Conservation (phyloP, 2,888 invertebrate genomes). For the Mantis religiosa region DNA sequence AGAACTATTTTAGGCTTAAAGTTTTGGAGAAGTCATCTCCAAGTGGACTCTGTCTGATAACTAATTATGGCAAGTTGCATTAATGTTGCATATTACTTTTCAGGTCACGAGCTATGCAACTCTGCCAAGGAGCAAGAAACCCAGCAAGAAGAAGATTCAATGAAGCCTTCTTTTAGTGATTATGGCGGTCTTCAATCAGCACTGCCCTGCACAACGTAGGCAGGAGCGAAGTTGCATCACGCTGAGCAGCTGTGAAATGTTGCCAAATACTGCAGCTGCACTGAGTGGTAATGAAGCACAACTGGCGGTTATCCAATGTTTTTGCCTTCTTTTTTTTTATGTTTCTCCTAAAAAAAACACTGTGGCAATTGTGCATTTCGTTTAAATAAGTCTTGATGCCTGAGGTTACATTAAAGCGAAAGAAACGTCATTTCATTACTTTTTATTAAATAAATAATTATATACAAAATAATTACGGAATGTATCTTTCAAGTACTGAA, state of each 20-base stretch:
- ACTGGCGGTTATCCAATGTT: background rate
- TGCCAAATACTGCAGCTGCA: background rate
- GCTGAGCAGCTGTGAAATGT: background rate
- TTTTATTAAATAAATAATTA: background rate
- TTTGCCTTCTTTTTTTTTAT: background rate
- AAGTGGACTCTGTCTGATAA: no score
- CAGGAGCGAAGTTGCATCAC: background rate
- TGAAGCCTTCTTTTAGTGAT: constrained; percentile 7
- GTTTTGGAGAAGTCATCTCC: background rate
- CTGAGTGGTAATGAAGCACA: background rate
- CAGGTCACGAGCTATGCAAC: constrained; percentile 68
- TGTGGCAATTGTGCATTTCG: background rate
- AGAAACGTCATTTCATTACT: background rate
- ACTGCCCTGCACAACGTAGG: background rate
- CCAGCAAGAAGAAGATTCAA: constrained; percentile 60
- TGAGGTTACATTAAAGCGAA: background rate
- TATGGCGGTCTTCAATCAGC: background rate
- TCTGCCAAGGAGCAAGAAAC: constrained; percentile 68
- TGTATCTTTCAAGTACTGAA: background rate
- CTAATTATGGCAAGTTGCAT: background rate
- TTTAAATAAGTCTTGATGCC: background rate
- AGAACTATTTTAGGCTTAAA: background rate
- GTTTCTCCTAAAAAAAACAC: background rate
- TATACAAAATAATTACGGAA: background rate
- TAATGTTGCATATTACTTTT: constrained; percentile 40